Conservation (phyloP, 2,888 invertebrate species). For the Brachypterus glaber region DNA sequence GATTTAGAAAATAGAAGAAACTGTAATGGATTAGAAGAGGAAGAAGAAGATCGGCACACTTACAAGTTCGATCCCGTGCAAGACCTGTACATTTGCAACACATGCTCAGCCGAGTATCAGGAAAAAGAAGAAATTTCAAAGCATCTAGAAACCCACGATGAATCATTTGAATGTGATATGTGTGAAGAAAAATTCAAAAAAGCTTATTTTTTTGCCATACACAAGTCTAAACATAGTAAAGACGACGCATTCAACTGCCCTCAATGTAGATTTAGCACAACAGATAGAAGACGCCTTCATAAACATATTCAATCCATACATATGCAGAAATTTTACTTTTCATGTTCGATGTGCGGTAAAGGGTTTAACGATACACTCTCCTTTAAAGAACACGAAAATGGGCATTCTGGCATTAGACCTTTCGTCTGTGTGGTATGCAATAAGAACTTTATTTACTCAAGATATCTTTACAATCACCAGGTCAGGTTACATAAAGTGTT, state of each 20-base stretch:
- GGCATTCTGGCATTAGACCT: constrained; percentile 47
- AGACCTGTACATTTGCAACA: constrained; percentile 29
- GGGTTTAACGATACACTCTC: constrained; percentile 43
- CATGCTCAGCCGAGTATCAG: constrained; percentile 28
- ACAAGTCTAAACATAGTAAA: constrained; percentile 30
- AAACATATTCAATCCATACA: constrained; percentile 35
- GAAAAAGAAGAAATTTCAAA: constrained; percentile 25
- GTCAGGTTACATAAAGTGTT: constrained; percentile 44
- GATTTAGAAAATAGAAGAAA: no score
- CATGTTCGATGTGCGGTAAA: constrained; percentile 42
- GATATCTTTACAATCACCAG: constrained; percentile 46
- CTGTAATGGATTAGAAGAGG: constrained; percentile 36
- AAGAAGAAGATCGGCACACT: constrained; percentile 24
- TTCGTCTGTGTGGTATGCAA: constrained; percentile 45
- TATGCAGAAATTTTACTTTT: constrained; percentile 36
- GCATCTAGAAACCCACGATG: constrained; percentile 30
- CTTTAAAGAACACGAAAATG: constrained; percentile 40
- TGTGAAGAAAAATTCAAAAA: constrained; percentile 33
- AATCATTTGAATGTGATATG: constrained; percentile 39
- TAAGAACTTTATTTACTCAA: constrained; percentile 45
- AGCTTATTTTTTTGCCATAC: constrained; percentile 33
- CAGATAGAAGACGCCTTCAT: constrained; percentile 28
- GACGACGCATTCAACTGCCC: constrained; percentile 32
- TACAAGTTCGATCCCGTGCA: constrained; percentile 29
- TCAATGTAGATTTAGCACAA: constrained; percentile 30